A percentile compares a stretch with the other conserved stretches of the same genome.
Conservation (phyloP, 2,888 invertebrate species). For the Idaea biselata region DNA sequence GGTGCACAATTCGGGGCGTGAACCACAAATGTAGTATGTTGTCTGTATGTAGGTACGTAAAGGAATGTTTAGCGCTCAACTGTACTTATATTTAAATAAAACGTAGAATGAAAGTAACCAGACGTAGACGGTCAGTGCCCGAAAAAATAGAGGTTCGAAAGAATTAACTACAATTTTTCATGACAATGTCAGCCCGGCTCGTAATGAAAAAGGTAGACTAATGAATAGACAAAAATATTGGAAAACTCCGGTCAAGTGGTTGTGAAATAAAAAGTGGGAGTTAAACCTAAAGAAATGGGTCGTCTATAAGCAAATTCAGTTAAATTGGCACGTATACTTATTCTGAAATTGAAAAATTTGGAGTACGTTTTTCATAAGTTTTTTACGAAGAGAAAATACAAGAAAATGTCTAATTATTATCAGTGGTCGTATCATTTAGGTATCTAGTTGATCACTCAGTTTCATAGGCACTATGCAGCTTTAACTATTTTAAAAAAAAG, state of each 20-base stretch:
- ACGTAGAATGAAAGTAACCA: conserved; percentile 23
- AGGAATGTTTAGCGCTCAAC: background rate
- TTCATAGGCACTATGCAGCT: no score
- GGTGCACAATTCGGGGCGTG: no score
- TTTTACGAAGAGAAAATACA: no score
- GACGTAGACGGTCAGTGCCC: conserved; percentile 40
- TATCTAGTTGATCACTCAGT: no score
- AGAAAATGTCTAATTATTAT: no score
- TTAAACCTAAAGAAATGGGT: background rate
- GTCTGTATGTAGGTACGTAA: no score
- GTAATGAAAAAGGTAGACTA: background rate
- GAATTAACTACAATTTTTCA: conserved; percentile 20
- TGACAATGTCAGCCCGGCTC: conserved; percentile 9
- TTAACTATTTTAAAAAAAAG: no score
- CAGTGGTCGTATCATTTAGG: no score
- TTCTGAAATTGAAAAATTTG: background rate
- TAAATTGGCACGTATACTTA: background rate
- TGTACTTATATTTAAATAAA: conserved; percentile 5
- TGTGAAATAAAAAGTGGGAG: background rate
- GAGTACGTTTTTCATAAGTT: background rate
- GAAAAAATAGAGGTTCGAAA: conserved; percentile 32
- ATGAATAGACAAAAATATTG: background rate
- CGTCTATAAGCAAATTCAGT: background rate
- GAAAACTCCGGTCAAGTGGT: background rate
- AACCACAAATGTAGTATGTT: no score